Conservation (phyloP, 2,113 vertebrate genomes). For the Stercorarius parasiticus region DNA sequence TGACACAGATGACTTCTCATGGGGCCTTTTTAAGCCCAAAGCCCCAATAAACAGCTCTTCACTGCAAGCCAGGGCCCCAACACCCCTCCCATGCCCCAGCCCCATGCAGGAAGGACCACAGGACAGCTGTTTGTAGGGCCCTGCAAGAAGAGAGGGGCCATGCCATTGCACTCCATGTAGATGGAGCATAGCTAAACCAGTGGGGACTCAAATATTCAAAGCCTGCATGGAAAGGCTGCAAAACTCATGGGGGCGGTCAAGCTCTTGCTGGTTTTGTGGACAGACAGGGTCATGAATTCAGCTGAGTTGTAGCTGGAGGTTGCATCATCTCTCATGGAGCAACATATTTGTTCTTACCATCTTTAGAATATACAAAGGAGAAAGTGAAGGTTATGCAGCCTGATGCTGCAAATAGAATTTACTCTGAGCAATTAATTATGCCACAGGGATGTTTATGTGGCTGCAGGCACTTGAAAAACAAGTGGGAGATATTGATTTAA, state of each 20-base stretch:
- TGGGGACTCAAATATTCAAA: not conserved
- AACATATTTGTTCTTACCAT: not conserved
- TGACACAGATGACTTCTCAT: not conserved
- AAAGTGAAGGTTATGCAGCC: not conserved
- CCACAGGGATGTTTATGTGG: not conserved
- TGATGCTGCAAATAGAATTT: not conserved
- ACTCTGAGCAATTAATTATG: not conserved
- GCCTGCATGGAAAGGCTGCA: not conserved
- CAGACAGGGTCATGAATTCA: not conserved
- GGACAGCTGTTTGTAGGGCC: not conserved
- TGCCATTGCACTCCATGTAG: not conserved
- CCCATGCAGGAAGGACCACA: not conserved
- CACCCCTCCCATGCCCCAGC: not conserved
- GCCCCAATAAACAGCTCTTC: not conserved
- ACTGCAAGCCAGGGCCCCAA: not conserved
- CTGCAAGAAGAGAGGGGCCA: not conserved
- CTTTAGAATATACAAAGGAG: not conserved
- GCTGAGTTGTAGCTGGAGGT: not conserved
- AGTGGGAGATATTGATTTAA: not conserved
- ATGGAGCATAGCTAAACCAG: not conserved
- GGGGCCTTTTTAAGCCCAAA: not conserved
- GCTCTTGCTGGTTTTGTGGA: not conserved
- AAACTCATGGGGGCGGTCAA: not conserved
- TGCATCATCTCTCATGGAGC: not conserved
- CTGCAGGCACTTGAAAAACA: not conserved